Evolutionary conservation across 2,888 invertebrate genomes (phyloP), one percentile per base, ranked within the genome.

Genomic region (Lithosia quadra): DNA sequence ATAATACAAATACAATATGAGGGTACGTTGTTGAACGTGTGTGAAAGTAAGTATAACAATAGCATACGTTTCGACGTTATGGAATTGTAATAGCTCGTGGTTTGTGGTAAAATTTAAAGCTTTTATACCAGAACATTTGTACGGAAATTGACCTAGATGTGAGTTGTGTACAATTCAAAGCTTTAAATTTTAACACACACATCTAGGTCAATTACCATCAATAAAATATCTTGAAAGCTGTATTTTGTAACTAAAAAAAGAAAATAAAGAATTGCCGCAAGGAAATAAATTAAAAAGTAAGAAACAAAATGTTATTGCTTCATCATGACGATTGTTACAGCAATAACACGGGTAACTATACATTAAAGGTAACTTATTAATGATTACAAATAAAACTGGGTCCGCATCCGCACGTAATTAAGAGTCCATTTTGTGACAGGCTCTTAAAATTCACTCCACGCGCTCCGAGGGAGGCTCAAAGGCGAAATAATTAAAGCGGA

Each of bases 371-470:
- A 89, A 90, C 85, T 87, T 89, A 92, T 91, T 93, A 92, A 92
- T 92, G 91, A 92, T 92, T 88, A 88, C 90, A 91, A 91, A 93
- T 91, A 91, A 90, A 91, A 92, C 86, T 86, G 86, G 82, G 87
- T 80, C 85, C 77, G 85, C 70, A 82, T 80, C 85, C 77, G 85
- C 70, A 82, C 86, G 90, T 92, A 94, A 94, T 94, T 94, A 94
- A 93, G 92, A 91, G 92, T 91, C 90, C 91, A 92, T 94, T 94
- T 93, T 90, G 91, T 86, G 90, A 91, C 90, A 90, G 88, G 86
- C 92, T 93, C 91, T 94, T 93, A 91, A 94, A 94, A 94, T 94
- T 94, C 93, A 90, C 88, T 90, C 87, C 90, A 85, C 91, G 90
- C 86, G 84, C 85, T 75, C 76, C 79, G 80, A 82, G 90, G 88